A percentile compares a stretch with the other conserved stretches of the same genome.
These are phyloP conservation scores for Rhizomys pruinosus DNA, from an alignment of 2,113 vertebrate species.

Conservation along the genomic window DNA sequence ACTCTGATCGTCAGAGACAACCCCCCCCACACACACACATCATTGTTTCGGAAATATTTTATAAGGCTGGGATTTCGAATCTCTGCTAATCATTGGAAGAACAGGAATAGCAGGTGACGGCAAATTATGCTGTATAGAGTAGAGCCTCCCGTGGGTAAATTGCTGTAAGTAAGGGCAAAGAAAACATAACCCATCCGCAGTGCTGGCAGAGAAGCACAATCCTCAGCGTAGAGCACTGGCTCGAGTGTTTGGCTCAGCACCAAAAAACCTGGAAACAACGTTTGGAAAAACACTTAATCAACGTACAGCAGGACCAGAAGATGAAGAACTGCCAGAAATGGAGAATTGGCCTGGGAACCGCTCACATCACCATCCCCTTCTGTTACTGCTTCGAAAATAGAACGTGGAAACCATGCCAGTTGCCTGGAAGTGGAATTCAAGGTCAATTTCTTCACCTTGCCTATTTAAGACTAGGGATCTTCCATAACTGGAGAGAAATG, in stretches of 20 bases:
- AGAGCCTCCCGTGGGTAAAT: not conserved
- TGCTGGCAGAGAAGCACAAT: not conserved
- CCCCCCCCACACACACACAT: too few species aligned
- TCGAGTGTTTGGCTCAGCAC: not conserved
- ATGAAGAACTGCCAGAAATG: conserved; percentile 67
- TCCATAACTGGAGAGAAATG: not conserved
- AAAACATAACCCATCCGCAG: conserved; percentile 18
- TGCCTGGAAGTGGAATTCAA: conserved; percentile 63
- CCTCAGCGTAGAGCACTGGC: conserved; percentile 34
- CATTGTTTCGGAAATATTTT: not conserved
- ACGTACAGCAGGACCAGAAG: conserved; percentile 48
- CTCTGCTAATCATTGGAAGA: not conserved
- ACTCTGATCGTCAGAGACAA: not conserved
- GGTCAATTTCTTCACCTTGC: conserved; percentile 48
- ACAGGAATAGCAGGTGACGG: not conserved
- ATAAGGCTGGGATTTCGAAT: not conserved
- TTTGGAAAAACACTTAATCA: conserved; percentile 69
- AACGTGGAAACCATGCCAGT: conserved; percentile 60
- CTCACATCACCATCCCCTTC: conserved; percentile 59
- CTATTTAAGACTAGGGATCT: not conserved
- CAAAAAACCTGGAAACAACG: conserved; percentile 72
- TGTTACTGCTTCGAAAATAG: conserved; percentile 76
- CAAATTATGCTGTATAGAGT: not conserved
- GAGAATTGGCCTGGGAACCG: conserved; percentile 55
- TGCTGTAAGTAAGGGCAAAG: conserved; percentile 34